Percentiles rank a stretch among this genome's conserved stretches.
Evolutionary conservation across 2,113 vertebrate genomes (phyloP).

Genomic region (Columba janthina): DNA sequence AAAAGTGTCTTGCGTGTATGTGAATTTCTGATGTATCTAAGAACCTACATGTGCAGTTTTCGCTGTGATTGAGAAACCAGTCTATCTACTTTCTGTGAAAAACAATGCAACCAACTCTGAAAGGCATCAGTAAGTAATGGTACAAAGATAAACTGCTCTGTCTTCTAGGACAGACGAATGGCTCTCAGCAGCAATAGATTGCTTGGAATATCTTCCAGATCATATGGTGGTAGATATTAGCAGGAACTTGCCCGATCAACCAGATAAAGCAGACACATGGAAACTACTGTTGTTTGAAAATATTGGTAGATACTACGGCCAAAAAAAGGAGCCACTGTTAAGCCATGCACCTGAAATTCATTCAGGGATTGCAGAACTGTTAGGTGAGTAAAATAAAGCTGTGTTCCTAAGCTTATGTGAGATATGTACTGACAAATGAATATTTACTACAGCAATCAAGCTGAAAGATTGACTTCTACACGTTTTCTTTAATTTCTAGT

Average conservation of each 20-base stretch:
- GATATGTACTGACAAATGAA: neutral
- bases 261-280: conserved; percentile 78
- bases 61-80: neutral
- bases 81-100: neutral
- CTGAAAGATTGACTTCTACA: neutral
- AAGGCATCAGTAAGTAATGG: neutral
- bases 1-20: neutral
- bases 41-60: neutral
- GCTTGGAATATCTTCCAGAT: conserved; percentile 93
- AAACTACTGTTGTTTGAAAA: conserved; percentile 88
- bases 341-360: conserved; percentile 91
- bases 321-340: conserved; percentile 85
- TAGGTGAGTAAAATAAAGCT: conserved; percentile 80
- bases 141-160: neutral
- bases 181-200: conserved; percentile 91
- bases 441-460: neutral
- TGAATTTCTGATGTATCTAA: neutral
- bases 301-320: conserved; percentile 85
- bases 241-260: conserved; percentile 83
- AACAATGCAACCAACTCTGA: neutral
- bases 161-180: conserved; percentile 88
- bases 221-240: conserved; percentile 91
- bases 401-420: neutral
- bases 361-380: conserved; percentile 89
- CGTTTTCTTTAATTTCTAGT: neutral